These are phyloP conservation scores for Aurelia aurita DNA, from an alignment of 30 jellyfish, hydroid and myxozoan species.

Conservation along the genomic window DNA sequence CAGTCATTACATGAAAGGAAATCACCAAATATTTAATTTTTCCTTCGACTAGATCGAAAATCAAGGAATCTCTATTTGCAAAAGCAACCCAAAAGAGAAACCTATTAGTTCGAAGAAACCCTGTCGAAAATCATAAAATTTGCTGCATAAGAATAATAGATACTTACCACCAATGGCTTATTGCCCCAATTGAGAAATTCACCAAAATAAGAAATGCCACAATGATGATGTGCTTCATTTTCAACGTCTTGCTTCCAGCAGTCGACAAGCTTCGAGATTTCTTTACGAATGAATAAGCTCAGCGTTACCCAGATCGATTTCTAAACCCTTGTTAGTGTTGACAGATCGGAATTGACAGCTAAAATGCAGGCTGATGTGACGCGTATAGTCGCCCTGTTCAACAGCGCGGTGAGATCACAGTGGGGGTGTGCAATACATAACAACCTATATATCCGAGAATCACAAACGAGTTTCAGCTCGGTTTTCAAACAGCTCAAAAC, in stretches of 20 bases:
- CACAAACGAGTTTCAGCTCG: slow-evolving; percentile 9
- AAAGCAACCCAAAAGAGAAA: no score
- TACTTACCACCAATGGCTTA: slow-evolving; percentile 65
- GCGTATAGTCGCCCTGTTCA: slow-evolving; percentile 26
- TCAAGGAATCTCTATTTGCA: no score
- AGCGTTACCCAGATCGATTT: slow-evolving; percentile 23
- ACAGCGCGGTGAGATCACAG: slow-evolving; percentile 52
- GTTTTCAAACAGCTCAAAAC: slow-evolving; percentile 22
- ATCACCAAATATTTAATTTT: no score
- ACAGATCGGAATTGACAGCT: slow-evolving; percentile 53
- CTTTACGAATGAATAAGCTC: slow-evolving; percentile 15
- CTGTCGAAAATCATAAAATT: no score
- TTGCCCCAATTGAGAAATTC: not conserved
- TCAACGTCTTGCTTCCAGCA: not conserved
- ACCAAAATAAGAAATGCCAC: slow-evolving; percentile 24
- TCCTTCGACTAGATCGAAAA: no score
- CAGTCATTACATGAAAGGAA: no score
- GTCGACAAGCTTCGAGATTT: no score
- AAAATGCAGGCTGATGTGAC: slow-evolving; percentile 38
- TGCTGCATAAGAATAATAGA: not conserved
- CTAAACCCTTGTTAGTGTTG: slow-evolving; percentile 46
- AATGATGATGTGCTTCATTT: slow-evolving; percentile 5
- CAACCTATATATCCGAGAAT: slow-evolving; percentile 31
- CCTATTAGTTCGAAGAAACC: no score
- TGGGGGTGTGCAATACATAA: slow-evolving; percentile 42